These are phyloP conservation scores for Erethizon dorsatum DNA, from an alignment of 2,797 vertebrate species.

Conservation along the genomic window DNA sequence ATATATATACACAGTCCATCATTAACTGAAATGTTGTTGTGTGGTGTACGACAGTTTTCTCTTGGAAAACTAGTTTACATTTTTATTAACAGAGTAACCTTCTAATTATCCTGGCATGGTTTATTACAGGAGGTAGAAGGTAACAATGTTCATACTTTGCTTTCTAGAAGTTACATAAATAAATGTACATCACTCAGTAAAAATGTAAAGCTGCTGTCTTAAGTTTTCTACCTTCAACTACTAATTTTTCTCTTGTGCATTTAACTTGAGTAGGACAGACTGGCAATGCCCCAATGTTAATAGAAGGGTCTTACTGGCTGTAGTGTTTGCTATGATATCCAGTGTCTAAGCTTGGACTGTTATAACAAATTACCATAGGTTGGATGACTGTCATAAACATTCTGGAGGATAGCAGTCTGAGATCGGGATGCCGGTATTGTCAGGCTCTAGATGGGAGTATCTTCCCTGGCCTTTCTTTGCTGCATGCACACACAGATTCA, in stretches of 20 bases:
- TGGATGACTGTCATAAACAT: not conserved
- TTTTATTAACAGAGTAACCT: conserved; percentile 1
- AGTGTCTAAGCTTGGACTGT: not conserved
- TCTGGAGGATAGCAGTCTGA: not conserved
- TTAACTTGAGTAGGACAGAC: not conserved
- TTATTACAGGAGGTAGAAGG: not conserved
- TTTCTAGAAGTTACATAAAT: not conserved
- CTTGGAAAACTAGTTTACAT: not conserved
- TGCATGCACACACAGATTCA: not conserved
- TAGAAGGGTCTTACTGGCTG: not conserved
- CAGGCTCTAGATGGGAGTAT: not conserved
- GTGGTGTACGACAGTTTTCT: not conserved
- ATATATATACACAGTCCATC: not conserved
- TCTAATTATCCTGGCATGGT: not conserved
- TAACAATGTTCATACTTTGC: not conserved
- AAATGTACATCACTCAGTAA: not conserved
- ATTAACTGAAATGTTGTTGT: not conserved
- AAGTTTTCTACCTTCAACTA: conserved; percentile 27
- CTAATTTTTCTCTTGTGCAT: not conserved
- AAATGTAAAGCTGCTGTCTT: conserved; percentile 27
- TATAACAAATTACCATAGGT: not conserved
- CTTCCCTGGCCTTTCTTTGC: not conserved
- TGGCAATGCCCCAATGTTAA: not conserved
- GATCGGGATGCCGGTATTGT: not conserved
- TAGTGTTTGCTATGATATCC: not conserved